These are phyloP conservation scores for Petrophora chlorosata DNA, from an alignment of 2,888 invertebrate species.

Conservation along the genomic window DNA sequence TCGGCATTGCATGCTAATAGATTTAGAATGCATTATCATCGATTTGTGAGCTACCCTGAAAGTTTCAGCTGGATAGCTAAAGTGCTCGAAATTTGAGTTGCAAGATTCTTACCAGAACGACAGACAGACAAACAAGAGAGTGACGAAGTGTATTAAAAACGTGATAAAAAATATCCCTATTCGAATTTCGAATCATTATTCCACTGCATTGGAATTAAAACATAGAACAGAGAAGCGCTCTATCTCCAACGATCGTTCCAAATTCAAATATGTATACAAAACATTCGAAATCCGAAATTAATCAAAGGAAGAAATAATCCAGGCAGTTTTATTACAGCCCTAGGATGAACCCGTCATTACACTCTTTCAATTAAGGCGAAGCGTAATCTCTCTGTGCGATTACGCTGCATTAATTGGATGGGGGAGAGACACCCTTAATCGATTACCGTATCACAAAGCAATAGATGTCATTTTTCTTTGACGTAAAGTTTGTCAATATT, in stretches of 20 bases:
- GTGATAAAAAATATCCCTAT: too few relatives aligned
- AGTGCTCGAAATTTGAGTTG: too few relatives aligned
- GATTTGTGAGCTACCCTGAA: too few relatives aligned
- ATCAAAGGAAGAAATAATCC: slow-evolving; percentile 33
- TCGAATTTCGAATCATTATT: too few relatives aligned
- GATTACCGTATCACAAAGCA: slow-evolving; percentile 36
- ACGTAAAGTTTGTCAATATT: slow-evolving; percentile 66
- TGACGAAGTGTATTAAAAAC: too few relatives aligned
- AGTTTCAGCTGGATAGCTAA: too few relatives aligned
- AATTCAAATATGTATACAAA: slow-evolving; percentile 12
- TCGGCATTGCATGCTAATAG: too few relatives aligned
- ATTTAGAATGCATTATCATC: too few relatives aligned
- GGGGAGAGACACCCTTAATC: slow-evolving; percentile 52
- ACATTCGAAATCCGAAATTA: slow-evolving; percentile 31
- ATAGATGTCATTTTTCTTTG: slow-evolving; percentile 49
- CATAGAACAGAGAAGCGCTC: not conserved
- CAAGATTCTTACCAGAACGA: too few relatives aligned
- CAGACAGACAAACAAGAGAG: too few relatives aligned
- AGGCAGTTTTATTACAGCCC: slow-evolving; percentile 33
- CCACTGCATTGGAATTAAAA: not conserved
- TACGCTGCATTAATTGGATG: slow-evolving; percentile 81
- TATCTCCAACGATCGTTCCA: slow-evolving; percentile 21
- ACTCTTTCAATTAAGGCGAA: slow-evolving; percentile 76
- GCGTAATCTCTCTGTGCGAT: slow-evolving; percentile 78
- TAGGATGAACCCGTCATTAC: slow-evolving; percentile 51